Base-by-base conservation (phyloP, 2,888 invertebrate genomes). In the Luperina testacea region DNA sequence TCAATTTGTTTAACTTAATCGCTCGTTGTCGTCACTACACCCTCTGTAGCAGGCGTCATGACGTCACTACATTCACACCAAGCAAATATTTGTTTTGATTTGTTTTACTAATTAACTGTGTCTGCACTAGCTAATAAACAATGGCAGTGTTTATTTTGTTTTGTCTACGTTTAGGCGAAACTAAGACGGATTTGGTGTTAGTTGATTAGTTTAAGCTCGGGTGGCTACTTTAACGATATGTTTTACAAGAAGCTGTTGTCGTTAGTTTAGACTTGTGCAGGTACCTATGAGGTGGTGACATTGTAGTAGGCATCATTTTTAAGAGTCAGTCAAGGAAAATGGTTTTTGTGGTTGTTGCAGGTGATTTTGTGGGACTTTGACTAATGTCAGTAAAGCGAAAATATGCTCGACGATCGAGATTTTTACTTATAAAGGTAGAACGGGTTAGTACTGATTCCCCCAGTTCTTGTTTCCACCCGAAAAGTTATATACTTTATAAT, bases 1-100 rank as follows among this genome's bases (percentile, higher is more conserved):
- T 96, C 96, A 96, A 93, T 96, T 95, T 95, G 93, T 92, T 94
- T 92, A 91, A 88, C 90, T 92, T 94, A 92, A 93, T 92, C 92
- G 91, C 88, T 79, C 82, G 91, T 88, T 94, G 93, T 93, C 96
- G 95, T 96, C 95, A 95, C 90, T 81, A 57, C 87, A 89, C 91
- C 91, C 91, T 91, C 89, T 87, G 87, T 77, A 81, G 81, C 83
- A 69, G 69, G 72, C 67, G 76, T 72, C 67, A 83, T 83, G 75
- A 85, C 85, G 78, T 86, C 88, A 84, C 82, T 57, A 77, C 82
- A 87, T 81, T 86, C 86, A 79, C 72, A 81, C 80, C 72, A 80
- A 72, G 85, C 90, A 92, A 93, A 93, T 86, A 91, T 90, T 91
- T 90, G 89, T 91, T 90, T 89, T 90, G 89, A 89, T 90, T 87